Evolutionary conservation across 2,113 vertebrate genomes (phyloP).

Genomic region (Oreotragus oreotragus): DNA sequence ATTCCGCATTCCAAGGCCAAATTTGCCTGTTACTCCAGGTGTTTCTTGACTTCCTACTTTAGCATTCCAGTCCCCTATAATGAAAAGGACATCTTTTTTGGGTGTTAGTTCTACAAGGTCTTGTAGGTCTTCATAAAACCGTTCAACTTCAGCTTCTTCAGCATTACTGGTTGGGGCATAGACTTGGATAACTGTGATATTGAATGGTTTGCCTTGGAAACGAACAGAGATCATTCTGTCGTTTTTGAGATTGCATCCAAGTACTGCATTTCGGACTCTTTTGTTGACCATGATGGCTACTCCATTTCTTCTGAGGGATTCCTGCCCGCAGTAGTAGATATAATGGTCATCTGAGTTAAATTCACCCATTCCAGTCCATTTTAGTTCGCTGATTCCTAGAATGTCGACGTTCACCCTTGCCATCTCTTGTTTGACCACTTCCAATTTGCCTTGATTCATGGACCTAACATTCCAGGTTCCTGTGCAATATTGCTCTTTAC

Average conservation of each 20-base stretch:
- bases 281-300: neutral
- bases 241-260: neutral
- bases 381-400: neutral
- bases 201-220: neutral
- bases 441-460: neutral
- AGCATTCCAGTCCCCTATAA: neutral
- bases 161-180: neutral
- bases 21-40: neutral
- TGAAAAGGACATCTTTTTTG: neutral
- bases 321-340: neutral
- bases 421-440: neutral
- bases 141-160: neutral
- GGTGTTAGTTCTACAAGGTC: neutral
- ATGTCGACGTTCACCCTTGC: neutral
- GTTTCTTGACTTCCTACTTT: neutral
- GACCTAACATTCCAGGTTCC: neutral
- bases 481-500: neutral
- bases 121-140: neutral
- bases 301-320: neutral
- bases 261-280: neutral
- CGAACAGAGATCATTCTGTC: neutral
- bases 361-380: neutral
- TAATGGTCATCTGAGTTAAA: neutral
- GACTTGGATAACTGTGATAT: neutral
- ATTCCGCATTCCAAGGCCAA: neutral